phyloP scores from a whole-genome alignment of 1,140 invertebrate species.

The Drosophila watanabei region DNA sequence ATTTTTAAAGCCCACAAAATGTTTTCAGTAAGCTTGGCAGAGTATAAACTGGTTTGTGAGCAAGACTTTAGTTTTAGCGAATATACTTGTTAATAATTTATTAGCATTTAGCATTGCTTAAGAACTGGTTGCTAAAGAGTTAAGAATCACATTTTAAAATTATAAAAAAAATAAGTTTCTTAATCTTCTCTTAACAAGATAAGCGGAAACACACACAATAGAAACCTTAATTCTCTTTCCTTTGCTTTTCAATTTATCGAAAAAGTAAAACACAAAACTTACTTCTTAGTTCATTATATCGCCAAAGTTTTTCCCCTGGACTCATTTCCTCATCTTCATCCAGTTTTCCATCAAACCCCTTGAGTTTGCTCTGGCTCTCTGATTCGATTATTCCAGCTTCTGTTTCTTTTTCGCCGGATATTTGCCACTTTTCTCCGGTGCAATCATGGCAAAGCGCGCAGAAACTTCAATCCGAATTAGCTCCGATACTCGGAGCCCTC shows the following conservation, averaged over 20 bases:
- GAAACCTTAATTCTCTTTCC: not conserved
- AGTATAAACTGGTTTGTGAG: not conserved
- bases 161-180: not conserved
- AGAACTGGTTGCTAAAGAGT: not conserved
- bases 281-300: conserved; percentile 22
- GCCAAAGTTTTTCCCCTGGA: conserved; percentile 20
- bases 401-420: conserved; percentile 30
- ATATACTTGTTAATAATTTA: not conserved
- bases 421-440: conserved; percentile 13
- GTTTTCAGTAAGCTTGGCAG: conserved; percentile 45
- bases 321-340: conserved; percentile 19
- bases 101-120: not conserved
- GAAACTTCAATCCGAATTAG: conserved; percentile 49
- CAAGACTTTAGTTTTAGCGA: not conserved
- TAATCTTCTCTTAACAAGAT: not conserved
- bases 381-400: conserved; percentile 37
- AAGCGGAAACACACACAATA: not conserved
- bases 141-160: not conserved
- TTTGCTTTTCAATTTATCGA: not conserved
- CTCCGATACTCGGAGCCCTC: not conserved
- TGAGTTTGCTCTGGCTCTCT: conserved; percentile 13
- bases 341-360: conserved; percentile 16
- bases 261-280: conserved; percentile 1
- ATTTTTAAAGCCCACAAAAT: conserved; percentile 57
- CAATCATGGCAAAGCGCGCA: conserved; percentile 29